Conservation (phyloP, 2,113 vertebrate species). For the Hymenochirus boettgeri region DNA sequence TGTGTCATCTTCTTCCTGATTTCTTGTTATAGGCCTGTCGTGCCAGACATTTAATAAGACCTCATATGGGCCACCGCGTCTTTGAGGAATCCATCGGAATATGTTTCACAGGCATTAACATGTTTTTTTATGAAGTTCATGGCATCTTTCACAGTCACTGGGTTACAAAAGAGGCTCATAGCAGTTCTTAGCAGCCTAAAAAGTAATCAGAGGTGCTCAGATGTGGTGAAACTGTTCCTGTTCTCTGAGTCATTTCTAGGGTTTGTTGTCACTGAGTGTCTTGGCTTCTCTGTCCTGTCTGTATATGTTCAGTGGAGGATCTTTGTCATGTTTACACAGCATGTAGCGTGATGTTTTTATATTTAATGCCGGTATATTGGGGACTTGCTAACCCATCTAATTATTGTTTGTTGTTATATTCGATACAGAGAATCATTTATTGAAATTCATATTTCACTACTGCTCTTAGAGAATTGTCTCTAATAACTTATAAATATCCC, state of each 20-base stretch:
- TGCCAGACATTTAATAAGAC: conserved; percentile 17
- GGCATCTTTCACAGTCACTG: conserved; percentile 29
- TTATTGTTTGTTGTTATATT: no score
- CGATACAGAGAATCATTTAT: no score
- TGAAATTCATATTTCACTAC: no score
- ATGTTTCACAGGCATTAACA: conserved; percentile 10
- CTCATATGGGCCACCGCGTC: conserved; percentile 25
- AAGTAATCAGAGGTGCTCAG: neutral
- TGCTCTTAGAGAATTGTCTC: no score
- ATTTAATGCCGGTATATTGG: no score
- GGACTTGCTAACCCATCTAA: no score
- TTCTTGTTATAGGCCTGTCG: conserved; percentile 23
- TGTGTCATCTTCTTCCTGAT: conserved; percentile 26
- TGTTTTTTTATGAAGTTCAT: conserved; percentile 49
- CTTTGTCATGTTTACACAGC: no score
- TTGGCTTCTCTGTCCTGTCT: neutral
- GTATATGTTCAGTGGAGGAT: no score
- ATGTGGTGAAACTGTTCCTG: neutral
- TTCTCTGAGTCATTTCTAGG: neutral
- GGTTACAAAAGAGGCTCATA: neutral
- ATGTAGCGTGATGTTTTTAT: no score
- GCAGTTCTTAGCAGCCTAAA: neutral
- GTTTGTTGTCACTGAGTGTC: neutral
- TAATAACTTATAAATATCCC: no score
- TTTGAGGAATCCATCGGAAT: conserved; percentile 11